A percentile compares a stretch with the other conserved stretches of the same genome.
Evolutionary conservation across 2,888 invertebrate species (phyloP).

Genomic region (Ellobium chinense): DNA sequence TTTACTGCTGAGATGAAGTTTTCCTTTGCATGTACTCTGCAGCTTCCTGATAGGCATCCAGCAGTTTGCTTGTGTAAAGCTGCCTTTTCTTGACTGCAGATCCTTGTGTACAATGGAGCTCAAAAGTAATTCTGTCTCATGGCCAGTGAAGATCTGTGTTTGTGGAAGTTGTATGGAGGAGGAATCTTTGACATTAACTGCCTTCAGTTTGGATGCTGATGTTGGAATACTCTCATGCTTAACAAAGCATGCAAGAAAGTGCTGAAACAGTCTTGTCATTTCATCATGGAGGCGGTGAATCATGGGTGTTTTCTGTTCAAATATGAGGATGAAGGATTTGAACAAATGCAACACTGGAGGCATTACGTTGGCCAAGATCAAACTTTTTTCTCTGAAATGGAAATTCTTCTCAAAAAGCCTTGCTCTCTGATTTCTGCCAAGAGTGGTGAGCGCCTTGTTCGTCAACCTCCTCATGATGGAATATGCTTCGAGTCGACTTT

Average conservation of each 20-base stretch:
- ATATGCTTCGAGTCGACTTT: neutral
- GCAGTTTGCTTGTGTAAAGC: neutral
- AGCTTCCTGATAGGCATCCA: neutral
- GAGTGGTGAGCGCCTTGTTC: neutral
- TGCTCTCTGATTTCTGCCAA: neutral
- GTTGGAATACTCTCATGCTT: neutral
- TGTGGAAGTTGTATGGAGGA: neutral
- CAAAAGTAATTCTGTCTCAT: neutral
- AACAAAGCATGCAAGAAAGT: neutral
- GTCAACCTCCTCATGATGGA: neutral
- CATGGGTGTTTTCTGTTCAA: conserved; percentile 9
- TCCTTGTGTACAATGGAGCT: too few species aligned
- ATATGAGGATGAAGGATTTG: neutral
- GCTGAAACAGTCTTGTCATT: neutral
- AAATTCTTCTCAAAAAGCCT: neutral
- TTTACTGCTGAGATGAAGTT: neutral
- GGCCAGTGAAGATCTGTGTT: neutral
- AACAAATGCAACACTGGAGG: neutral
- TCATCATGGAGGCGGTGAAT: conserved; percentile 8
- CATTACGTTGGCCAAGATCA: neutral
- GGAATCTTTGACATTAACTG: neutral
- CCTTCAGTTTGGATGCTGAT: too few species aligned
- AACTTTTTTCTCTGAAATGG: neutral
- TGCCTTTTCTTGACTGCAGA: neutral
- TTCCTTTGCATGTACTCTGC: conserved; percentile 15